Percentiles rank a stretch among this genome's conserved stretches.
Evolutionary conservation across 2,113 vertebrate species (phyloP).

Genomic region (Trichechus manatus): DNA sequence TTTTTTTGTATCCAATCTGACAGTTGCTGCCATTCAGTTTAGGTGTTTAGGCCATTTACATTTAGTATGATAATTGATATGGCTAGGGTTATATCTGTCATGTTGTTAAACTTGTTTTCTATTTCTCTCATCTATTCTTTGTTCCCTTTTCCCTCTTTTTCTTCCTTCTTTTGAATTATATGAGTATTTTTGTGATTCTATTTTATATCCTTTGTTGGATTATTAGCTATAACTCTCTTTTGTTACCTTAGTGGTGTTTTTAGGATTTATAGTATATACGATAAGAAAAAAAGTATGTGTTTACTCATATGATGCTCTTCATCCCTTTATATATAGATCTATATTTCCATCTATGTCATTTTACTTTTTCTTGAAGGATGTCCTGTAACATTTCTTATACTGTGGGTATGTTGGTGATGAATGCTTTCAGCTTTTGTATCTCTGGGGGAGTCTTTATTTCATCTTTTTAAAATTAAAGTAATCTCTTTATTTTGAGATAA

Average conservation of each 20-base stretch:
- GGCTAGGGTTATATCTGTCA: background rate
- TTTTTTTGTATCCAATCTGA: background rate
- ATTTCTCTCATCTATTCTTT: background rate
- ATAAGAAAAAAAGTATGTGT: background rate
- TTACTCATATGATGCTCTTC: background rate
- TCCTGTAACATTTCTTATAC: background rate
- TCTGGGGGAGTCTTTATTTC: conserved; percentile 22
- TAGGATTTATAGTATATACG: background rate
- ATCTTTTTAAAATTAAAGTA: conserved; percentile 29
- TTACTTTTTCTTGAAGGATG: background rate
- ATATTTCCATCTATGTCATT: background rate
- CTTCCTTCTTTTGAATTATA: background rate
- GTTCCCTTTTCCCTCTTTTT: background rate
- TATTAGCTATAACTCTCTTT: background rate
- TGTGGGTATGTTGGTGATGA: background rate
- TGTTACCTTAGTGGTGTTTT: background rate
- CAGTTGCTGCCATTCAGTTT: background rate
- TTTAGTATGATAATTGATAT: background rate
- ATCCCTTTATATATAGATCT: conserved; percentile 7
- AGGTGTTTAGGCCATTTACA: background rate
- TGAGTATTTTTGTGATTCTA: background rate
- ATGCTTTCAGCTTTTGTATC: background rate
- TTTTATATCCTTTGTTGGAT: background rate
- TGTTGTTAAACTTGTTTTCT: conserved; percentile 18
- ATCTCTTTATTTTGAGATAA: background rate